Evolutionary conservation across 2,113 vertebrate species (phyloP).

Genomic region (Colaptes auratus): DNA sequence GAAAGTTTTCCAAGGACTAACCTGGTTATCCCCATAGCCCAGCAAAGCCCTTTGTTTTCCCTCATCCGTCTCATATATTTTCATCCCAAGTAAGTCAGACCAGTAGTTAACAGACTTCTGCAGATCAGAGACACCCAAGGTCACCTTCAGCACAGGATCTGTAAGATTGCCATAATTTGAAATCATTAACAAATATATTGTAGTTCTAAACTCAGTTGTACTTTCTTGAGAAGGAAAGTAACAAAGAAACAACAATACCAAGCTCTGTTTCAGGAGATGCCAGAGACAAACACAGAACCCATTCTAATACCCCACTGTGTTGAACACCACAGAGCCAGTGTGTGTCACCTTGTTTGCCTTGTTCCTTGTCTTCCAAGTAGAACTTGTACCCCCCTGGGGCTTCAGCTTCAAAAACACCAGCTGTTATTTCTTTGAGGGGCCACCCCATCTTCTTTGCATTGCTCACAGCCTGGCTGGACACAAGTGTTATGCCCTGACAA

Average conservation of each 20-base stretch:
- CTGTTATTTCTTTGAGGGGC: slow-evolving; percentile 83
- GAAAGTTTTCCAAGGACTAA: slow-evolving; percentile 42
- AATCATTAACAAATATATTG: background rate
- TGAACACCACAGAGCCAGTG: background rate
- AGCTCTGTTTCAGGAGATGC: background rate
- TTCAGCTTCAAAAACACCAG: slow-evolving; percentile 83
- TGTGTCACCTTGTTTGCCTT: slow-evolving; percentile 78
- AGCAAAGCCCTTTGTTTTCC: slow-evolving; percentile 84
- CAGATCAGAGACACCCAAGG: slow-evolving; percentile 89
- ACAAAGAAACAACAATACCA: background rate
- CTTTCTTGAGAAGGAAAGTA: background rate
- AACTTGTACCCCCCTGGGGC: slow-evolving; percentile 94
- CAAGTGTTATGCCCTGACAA: slow-evolving; percentile 87
- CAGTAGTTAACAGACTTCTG: slow-evolving; percentile 88
- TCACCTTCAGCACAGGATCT: slow-evolving; percentile 95
- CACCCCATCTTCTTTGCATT: slow-evolving; percentile 88
- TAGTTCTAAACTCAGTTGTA: fast-evolving
- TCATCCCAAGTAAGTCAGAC: slow-evolving; percentile 89
- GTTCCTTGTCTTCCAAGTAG: slow-evolving; percentile 85
- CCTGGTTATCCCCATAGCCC: slow-evolving; percentile 89
- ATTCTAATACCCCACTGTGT: fast-evolving
- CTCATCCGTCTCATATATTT: slow-evolving; percentile 85
- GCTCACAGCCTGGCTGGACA: slow-evolving; percentile 88
- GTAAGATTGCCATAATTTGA: background rate
- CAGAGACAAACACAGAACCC: background rate